These are phyloP conservation scores for Vespertilio murinus DNA, from an alignment of 2,797 vertebrate species.

Conservation along the genomic window DNA sequence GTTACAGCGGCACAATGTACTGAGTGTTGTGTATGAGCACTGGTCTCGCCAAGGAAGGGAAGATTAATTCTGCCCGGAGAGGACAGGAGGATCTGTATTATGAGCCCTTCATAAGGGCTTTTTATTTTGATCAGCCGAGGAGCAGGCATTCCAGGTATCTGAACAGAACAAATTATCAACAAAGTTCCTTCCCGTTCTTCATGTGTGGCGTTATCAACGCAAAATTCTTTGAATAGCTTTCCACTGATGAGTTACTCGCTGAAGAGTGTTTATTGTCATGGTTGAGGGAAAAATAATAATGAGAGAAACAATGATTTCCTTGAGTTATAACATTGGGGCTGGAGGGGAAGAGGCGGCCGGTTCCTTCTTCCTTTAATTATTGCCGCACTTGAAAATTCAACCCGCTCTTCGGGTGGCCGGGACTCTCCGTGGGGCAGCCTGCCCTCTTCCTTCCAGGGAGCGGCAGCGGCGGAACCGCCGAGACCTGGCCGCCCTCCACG, in stretches of 20 bases:
- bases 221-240: conserved; percentile 73
- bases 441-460: neutral
- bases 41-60: neutral
- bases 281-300: conserved; percentile 66
- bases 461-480: neutral
- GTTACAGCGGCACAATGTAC: neutral
- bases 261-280: conserved; percentile 66
- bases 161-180: conserved; percentile 62
- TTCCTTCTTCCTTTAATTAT: neutral
- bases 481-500: neutral
- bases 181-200: conserved; percentile 42
- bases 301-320: conserved; percentile 54
- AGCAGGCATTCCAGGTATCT: conserved; percentile 66
- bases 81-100: neutral
- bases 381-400: neutral
- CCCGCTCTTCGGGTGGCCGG: neutral
- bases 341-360: neutral
- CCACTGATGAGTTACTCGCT: conserved; percentile 59
- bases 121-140: conserved; percentile 35
- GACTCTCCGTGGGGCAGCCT: neutral
- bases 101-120: conserved; percentile 22
- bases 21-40: neutral
- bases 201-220: conserved; percentile 44
- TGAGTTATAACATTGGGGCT: conserved; percentile 1
- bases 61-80: neutral